A percentile compares a stretch with the other conserved stretches of the same genome.
These are phyloP conservation scores for Keiferia lycopersicella DNA, from an alignment of 2,888 invertebrate species.

Conservation along the genomic window DNA sequence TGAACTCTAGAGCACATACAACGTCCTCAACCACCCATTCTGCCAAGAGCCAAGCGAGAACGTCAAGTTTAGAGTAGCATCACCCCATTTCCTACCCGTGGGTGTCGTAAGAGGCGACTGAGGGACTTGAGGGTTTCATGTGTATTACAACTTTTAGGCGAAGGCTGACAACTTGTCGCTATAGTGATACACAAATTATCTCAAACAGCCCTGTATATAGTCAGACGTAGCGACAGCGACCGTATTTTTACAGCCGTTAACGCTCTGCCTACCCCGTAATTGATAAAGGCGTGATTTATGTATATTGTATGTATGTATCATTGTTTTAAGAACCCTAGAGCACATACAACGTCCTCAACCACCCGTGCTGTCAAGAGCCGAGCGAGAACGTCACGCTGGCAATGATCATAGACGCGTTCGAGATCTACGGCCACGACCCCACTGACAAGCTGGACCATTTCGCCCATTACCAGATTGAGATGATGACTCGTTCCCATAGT, in stretches of 20 bases:
- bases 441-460: constrained; percentile 73
- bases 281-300: too few species aligned
- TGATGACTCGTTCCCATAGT: too few species aligned
- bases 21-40: constrained; percentile 67
- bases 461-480: constrained; percentile 71
- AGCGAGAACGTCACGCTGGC: constrained; percentile 64
- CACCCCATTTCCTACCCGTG: background rate
- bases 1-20: constrained; percentile 42
- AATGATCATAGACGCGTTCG: constrained; percentile 73
- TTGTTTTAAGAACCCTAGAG: too few species aligned
- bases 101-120: too few species aligned
- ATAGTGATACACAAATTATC: too few species aligned
- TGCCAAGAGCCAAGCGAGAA: constrained; percentile 62
- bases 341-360: constrained; percentile 58
- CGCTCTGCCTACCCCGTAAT: too few species aligned
- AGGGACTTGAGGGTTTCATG: too few species aligned
- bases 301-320: too few species aligned
- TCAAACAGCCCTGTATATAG: too few species aligned
- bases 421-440: constrained; percentile 76
- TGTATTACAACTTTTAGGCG: too few species aligned
- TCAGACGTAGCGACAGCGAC: too few species aligned
- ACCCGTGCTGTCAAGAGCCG: constrained; percentile 67
- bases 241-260: too few species aligned
- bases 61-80: constrained; percentile 39
- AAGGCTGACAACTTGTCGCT: background rate